A percentile compares a stretch with the other conserved stretches of the same genome.
Evolutionary conservation across 2,888 invertebrate species (phyloP).

Genomic region (Sinotaia quadrata): DNA sequence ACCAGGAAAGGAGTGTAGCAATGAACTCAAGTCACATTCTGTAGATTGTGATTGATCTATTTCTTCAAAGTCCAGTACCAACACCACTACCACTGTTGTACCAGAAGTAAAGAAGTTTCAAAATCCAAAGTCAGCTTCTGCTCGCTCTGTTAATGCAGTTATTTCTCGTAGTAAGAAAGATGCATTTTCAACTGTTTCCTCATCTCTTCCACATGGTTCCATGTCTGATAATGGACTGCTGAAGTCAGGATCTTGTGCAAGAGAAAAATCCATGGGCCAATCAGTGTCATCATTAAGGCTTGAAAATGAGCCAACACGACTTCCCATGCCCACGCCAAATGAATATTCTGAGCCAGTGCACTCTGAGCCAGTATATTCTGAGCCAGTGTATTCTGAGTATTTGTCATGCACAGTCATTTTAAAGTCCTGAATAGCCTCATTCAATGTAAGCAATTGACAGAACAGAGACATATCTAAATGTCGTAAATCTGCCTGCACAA

Average conservation of each 20-base stretch:
- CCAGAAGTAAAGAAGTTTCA: neutral
- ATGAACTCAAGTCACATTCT: too few relatives aligned
- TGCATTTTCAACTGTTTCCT: conserved; percentile 40
- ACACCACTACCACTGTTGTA: too few relatives aligned
- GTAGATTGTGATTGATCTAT: too few relatives aligned
- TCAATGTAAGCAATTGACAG: conserved; percentile 92
- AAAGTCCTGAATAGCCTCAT: conserved; percentile 93
- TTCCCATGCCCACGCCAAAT: conserved; percentile 53
- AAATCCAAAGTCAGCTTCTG: conserved; percentile 55
- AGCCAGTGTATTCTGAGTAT: conserved; percentile 46
- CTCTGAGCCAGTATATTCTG: conserved; percentile 46
- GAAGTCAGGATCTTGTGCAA: conserved; percentile 9
- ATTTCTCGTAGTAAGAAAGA: conserved; percentile 63
- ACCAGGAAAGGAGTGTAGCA: too few relatives aligned
- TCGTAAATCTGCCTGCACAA: conserved; percentile 84
- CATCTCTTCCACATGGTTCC: neutral
- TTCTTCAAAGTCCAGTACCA: too few relatives aligned
- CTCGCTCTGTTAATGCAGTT: conserved; percentile 55
- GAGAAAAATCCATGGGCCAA: conserved; percentile 37
- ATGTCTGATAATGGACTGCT: neutral
- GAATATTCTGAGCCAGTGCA: conserved; percentile 65
- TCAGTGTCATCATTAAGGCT: conserved; percentile 58
- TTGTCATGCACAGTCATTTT: conserved; percentile 76
- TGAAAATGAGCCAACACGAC: conserved; percentile 57
- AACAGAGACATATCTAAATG: conserved; percentile 90